These are phyloP conservation scores for Pachycephus smyrnensis DNA, from an alignment of 2,888 invertebrate genomes.

Conservation along the genomic window DNA sequence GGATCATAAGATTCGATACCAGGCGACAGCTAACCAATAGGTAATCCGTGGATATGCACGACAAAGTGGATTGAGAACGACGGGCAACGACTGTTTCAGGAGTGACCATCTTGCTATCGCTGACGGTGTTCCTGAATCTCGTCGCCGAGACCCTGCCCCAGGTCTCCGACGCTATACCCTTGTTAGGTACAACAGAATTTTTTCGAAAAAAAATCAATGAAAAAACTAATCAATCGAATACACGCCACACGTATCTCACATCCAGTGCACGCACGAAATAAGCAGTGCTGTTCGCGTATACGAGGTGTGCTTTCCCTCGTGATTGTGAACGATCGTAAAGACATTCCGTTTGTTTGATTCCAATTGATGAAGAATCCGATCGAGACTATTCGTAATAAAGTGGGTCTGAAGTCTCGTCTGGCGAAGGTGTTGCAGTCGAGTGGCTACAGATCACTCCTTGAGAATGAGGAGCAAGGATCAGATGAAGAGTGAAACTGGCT, in stretches of 20 bases:
- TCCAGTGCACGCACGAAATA: background rate
- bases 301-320: background rate
- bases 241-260: background rate
- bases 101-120: constrained; percentile 98
- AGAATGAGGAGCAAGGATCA: background rate
- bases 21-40: background rate
- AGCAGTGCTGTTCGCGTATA: background rate
- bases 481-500: background rate
- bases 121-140: constrained; percentile 99
- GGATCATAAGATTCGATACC: background rate
- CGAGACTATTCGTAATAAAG: background rate
- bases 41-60: background rate
- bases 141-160: constrained; percentile 99
- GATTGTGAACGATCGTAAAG: background rate
- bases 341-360: background rate
- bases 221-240: background rate
- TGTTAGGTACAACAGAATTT: constrained; percentile 89
- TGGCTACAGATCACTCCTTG: background rate
- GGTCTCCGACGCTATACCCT: constrained; percentile 99
- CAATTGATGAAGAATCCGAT: background rate
- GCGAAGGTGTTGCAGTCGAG: background rate
- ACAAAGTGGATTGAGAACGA: constrained; percentile 51
- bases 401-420: background rate
- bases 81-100: constrained; percentile 81
- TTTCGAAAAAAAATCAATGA: constrained; percentile 38